A percentile compares a stretch with the other conserved stretches of the same genome.
phyloP scores from a whole-genome alignment of 1,140 invertebrate genomes.

The Sitophilus oryzae region DNA sequence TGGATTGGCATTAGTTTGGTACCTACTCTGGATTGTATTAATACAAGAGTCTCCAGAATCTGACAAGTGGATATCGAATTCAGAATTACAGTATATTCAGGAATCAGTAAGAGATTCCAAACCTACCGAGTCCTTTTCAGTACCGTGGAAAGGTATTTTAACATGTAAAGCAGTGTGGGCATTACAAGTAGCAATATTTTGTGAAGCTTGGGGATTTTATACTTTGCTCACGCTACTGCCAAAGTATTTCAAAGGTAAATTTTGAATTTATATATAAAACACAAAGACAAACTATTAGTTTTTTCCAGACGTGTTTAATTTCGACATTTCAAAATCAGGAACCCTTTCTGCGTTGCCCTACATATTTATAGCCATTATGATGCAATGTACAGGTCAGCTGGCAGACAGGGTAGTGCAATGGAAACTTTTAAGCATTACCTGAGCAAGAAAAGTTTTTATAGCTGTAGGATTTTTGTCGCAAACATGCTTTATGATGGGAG shows the following conservation, averaged over 20 bases:
- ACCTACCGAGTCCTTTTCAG: neutral
- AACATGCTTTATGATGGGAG: slow-evolving; percentile 77
- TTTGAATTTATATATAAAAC: slow-evolving; percentile 15
- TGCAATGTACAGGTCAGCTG: slow-evolving; percentile 73
- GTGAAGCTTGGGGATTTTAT: slow-evolving; percentile 12
- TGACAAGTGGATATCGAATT: neutral
- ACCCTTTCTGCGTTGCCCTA: slow-evolving; percentile 80
- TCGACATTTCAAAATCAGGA: slow-evolving; percentile 68
- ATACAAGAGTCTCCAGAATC: slow-evolving; percentile 1
- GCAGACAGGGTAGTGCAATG: slow-evolving; percentile 68
- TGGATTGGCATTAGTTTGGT: neutral
- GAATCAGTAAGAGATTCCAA: neutral
- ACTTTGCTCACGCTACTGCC: slow-evolving; percentile 5
- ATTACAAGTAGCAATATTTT: slow-evolving; percentile 4
- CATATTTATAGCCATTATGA: slow-evolving; percentile 72
- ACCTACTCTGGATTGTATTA: neutral
- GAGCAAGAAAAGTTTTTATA: slow-evolving; percentile 68
- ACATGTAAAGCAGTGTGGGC: slow-evolving; percentile 4
- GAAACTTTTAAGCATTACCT: slow-evolving; percentile 62
- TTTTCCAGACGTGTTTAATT: slow-evolving; percentile 63
- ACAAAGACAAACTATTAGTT: slow-evolving; percentile 38
- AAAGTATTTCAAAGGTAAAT: slow-evolving; percentile 11
- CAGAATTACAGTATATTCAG: neutral
- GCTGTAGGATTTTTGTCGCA: slow-evolving; percentile 73
- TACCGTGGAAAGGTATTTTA: slow-evolving; percentile 1